Evolutionary conservation across 92 coral and sea anemone species (phyloP).

Genomic region (Palythoa caribaeorum): DNA sequence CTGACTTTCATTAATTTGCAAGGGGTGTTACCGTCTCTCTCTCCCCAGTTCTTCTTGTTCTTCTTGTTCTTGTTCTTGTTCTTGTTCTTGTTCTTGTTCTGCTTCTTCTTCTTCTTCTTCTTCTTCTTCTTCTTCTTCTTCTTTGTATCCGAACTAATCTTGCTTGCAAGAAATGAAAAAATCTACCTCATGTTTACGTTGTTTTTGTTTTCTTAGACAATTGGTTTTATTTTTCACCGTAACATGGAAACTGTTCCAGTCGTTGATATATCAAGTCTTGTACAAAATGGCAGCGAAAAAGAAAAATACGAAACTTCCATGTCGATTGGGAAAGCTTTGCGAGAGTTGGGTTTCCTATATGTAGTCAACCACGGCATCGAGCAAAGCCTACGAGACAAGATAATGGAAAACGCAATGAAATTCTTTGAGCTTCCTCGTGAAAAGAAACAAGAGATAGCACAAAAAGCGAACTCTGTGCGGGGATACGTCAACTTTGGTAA

Average conservation of each 20-base stretch:
- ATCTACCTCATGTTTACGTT: too few species aligned
- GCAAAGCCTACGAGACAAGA: conserved; percentile 53
- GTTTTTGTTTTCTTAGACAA: background rate
- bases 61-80: too few species aligned
- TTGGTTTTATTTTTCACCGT: conserved; percentile 33
- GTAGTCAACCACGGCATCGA: conserved; percentile 76
- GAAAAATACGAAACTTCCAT: conserved; percentile 40
- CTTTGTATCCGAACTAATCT: too few species aligned
- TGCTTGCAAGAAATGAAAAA: too few species aligned
- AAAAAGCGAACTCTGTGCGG: conserved; percentile 63
- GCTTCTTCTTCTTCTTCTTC: too few species aligned
- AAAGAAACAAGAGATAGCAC: conserved; percentile 70
- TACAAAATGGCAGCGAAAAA: conserved; percentile 21
- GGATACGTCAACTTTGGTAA: conserved; percentile 78
- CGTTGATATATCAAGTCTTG: conserved; percentile 63
- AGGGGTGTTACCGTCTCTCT: too few species aligned
- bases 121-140: too few species aligned
- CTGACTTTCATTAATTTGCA: too few species aligned
- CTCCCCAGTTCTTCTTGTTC: too few species aligned
- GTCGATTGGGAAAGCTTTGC: conserved; percentile 69
- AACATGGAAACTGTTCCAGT: conserved; percentile 56
- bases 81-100: too few species aligned
- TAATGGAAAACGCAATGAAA: conserved; percentile 57
- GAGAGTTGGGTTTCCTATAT: conserved; percentile 85
- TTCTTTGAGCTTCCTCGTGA: conserved; percentile 73